Percentiles rank a stretch among this genome's conserved stretches.
Evolutionary conservation across 2,888 invertebrate genomes (phyloP).

Genomic region (Caenorhabditis sp.): DNA sequence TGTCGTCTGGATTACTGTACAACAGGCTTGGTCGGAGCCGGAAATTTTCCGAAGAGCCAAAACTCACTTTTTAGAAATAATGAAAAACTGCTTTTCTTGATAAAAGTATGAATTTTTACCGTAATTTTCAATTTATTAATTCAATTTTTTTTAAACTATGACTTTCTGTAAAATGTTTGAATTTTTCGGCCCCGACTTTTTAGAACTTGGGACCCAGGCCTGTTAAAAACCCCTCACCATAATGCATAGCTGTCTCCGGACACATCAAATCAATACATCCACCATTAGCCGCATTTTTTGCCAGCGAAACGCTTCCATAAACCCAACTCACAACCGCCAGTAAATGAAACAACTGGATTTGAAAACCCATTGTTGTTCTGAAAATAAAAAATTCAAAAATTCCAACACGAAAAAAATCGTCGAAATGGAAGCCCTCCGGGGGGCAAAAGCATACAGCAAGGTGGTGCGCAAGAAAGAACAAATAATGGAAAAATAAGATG

Average conservation of each 20-base stretch:
- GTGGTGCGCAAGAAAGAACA: neutral
- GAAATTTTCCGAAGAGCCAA: no score
- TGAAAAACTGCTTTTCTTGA: no score
- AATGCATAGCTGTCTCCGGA: constrained; percentile 47
- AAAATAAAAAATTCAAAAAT: constrained; percentile 80
- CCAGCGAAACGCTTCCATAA: constrained; percentile 41
- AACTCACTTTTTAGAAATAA: no score
- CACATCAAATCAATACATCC: constrained; percentile 54
- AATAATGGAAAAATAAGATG: neutral
- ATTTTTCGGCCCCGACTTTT: no score
- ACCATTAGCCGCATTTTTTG: constrained; percentile 38
- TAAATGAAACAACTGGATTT: constrained; percentile 10
- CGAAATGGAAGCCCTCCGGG: neutral
- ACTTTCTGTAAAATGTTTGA: no score
- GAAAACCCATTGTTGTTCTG: constrained; percentile 77
- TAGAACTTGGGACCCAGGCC: no score
- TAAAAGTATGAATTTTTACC: no score
- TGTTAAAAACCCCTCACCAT: constrained; percentile 23
- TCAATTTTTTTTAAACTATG: no score
- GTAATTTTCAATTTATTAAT: no score
- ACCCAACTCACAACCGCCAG: constrained; percentile 13
- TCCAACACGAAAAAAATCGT: neutral
- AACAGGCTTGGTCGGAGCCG: no score
- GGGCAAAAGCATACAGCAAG: neutral
- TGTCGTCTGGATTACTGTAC: no score